phyloP scores from a whole-genome alignment of 2,888 invertebrate genomes.

The Priocnemis perturbator region DNA sequence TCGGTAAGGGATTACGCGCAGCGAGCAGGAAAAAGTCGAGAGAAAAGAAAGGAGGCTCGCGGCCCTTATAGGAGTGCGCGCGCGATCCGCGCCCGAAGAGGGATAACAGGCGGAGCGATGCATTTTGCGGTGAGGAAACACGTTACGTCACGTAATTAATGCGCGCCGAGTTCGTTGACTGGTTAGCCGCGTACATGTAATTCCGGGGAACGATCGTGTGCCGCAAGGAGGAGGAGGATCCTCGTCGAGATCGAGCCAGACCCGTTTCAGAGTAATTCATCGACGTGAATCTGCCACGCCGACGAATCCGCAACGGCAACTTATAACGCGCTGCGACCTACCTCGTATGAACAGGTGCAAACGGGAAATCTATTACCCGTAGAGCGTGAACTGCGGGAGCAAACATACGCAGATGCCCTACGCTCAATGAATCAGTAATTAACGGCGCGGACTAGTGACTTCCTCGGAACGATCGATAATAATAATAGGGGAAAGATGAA shows the following conservation, averaged over 20 bases:
- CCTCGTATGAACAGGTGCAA: too few species aligned
- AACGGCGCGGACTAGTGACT: too few species aligned
- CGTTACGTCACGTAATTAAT: constrained; percentile 73
- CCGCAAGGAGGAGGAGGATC: constrained; percentile 7
- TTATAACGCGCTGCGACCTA: too few species aligned
- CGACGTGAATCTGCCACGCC: constrained; percentile 12
- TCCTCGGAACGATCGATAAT: too few species aligned
- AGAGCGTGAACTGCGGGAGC: too few species aligned
- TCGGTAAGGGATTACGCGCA: neutral
- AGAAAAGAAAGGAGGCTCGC: neutral
- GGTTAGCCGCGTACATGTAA: constrained; percentile 52
- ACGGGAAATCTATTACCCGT: too few species aligned
- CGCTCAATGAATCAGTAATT: neutral
- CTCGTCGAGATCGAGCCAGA: constrained; percentile 12
- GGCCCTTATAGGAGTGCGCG: constrained; percentile 1
- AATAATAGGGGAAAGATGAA: too few species aligned
- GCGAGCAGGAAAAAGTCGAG: neutral
- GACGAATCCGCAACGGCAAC: constrained; percentile 1
- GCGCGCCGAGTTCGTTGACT: constrained; percentile 68
- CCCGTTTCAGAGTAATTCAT: constrained; percentile 17
- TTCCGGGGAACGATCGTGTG: constrained; percentile 53
- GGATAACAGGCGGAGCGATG: neutral
- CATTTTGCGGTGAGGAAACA: constrained; percentile 32
- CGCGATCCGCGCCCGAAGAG: constrained; percentile 5
- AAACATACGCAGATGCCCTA: too few species aligned